Evolutionary conservation across 2,113 vertebrate genomes (phyloP).

Genomic region (Ondatra zibethicus): DNA sequence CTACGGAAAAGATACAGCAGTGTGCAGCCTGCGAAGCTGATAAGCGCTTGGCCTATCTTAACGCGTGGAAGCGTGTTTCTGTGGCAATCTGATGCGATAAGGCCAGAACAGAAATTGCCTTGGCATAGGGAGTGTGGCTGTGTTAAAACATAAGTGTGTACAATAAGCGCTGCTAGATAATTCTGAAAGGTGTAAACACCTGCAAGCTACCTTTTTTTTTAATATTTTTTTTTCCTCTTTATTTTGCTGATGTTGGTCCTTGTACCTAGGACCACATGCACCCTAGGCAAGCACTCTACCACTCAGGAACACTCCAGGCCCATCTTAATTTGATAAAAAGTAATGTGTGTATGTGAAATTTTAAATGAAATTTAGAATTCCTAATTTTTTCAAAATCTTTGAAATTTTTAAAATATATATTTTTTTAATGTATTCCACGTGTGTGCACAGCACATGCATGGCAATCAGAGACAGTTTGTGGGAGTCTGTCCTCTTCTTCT

Average conservation of each 20-base stretch:
- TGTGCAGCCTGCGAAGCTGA: background rate
- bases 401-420: background rate
- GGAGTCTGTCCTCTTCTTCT: background rate
- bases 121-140: conserved; percentile 5
- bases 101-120: background rate
- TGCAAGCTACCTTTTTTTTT: background rate
- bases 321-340: background rate
- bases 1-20: background rate
- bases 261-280: background rate
- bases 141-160: background rate
- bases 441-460: background rate
- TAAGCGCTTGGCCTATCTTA: conserved; percentile 45
- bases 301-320: background rate
- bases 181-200: background rate
- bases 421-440: background rate
- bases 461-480: background rate
- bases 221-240: too few relatives aligned
- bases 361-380: background rate
- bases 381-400: background rate
- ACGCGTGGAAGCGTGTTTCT: background rate
- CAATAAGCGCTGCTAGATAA: background rate
- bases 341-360: background rate
- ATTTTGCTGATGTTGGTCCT: background rate
- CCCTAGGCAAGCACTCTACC: background rate
- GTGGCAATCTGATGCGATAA: background rate